Percentiles rank a stretch among this genome's conserved stretches.
These are phyloP conservation scores for Calcarius lapponicus DNA, from an alignment of 2,797 vertebrate genomes.

Conservation along the genomic window DNA sequence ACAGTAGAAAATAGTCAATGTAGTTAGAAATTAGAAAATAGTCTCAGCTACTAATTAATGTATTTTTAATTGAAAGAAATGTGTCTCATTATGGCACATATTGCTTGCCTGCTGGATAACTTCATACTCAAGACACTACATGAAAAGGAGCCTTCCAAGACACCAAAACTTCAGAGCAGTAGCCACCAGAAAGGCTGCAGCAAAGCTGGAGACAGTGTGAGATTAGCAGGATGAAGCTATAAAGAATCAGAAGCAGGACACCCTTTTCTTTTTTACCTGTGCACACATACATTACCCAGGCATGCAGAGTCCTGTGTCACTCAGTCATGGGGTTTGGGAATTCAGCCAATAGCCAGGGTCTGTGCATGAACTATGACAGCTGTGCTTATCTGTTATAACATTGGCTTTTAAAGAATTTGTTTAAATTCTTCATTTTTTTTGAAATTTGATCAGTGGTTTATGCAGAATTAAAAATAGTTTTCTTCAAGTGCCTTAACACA, in stretches of 20 bases:
- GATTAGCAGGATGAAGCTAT: neutral
- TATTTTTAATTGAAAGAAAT: neutral
- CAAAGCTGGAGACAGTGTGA: neutral
- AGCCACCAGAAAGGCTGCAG: neutral
- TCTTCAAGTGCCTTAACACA: neutral
- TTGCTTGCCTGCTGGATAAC: neutral
- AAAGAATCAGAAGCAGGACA: neutral
- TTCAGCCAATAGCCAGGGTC: neutral
- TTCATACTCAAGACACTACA: neutral
- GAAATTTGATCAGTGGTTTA: neutral
- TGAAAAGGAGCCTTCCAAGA: neutral
- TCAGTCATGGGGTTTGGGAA: neutral
- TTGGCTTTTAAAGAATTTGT: neutral
- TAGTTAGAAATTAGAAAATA: neutral
- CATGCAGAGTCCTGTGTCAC: neutral
- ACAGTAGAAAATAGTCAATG: neutral
- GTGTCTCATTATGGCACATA: neutral
- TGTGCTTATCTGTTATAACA: neutral
- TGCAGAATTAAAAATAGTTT: neutral
- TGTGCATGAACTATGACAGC: neutral
- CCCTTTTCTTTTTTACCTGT: neutral
- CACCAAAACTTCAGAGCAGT: neutral
- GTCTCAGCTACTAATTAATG: neutral
- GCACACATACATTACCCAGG: accelerated
- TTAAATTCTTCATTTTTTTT: neutral